Percentiles rank a stretch among this genome's conserved stretches.
phyloP scores from a whole-genome alignment of 2,888 invertebrate genomes.

The Gnatocerus cornutus region DNA sequence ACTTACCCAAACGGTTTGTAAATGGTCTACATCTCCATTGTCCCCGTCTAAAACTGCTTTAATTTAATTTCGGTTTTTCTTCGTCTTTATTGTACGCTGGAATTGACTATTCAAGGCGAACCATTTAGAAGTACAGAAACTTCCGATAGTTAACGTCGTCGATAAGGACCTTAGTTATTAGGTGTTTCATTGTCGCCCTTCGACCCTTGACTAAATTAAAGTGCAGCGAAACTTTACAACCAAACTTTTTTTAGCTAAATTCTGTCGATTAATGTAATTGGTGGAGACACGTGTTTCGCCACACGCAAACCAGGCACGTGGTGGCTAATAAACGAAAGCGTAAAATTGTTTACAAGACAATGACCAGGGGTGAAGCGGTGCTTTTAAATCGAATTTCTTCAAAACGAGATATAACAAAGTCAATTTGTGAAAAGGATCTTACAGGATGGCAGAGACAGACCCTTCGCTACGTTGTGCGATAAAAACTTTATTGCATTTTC shows the following conservation, averaged over 20 bases:
- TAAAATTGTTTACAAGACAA: slow-evolving; percentile 19
- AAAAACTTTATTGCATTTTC: slow-evolving; percentile 40
- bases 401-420: slow-evolving; percentile 39
- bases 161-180: slow-evolving; percentile 30
- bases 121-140: slow-evolving; percentile 16
- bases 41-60: slow-evolving; percentile 34
- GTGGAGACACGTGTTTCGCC: slow-evolving; percentile 18
- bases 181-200: slow-evolving; percentile 14
- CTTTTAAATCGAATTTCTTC: slow-evolving; percentile 31
- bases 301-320: slow-evolving; percentile 21
- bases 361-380: slow-evolving; percentile 6
- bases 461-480: slow-evolving; percentile 30
- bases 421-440: slow-evolving; percentile 43
- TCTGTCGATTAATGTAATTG: slow-evolving; percentile 13
- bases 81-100: slow-evolving; percentile 19
- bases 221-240: not conserved
- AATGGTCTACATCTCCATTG: slow-evolving; percentile 26
- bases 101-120: slow-evolving; percentile 22
- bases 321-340: slow-evolving; percentile 7
- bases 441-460: slow-evolving; percentile 14
- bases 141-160: slow-evolving; percentile 25
- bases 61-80: slow-evolving; percentile 40
- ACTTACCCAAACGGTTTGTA: slow-evolving; percentile 40
- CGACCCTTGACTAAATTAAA: slow-evolving; percentile 22
- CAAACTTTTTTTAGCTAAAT: not conserved